Evolutionary conservation across 2,888 invertebrate species (phyloP), one percentile per base, ranked within the genome.

Genomic region (Agriopis aurantiaria): DNA sequence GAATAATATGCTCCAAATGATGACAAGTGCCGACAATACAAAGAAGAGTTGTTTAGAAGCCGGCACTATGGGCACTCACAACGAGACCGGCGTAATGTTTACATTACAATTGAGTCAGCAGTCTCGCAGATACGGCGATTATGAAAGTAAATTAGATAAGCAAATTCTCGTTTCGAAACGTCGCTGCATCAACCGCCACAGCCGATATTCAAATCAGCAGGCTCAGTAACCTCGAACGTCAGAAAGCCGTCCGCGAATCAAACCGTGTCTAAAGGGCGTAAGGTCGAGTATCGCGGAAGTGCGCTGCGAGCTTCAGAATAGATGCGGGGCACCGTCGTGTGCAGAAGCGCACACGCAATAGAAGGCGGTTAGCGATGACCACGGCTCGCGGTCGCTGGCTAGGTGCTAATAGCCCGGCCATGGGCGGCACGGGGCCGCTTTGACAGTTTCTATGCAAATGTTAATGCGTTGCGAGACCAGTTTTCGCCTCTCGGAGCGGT

Each of bases 391-490:
- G 14, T 40, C 43, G 43, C 55, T 40, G 9, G 55, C 69, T 86
- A 91, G 91, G 92, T 91, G 92, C 90, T 92, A 92, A 92, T 91
- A 85, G 88, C 78, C 75, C 68, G 81, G 69, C 83, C 84, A 85
- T 82, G 85, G 86, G 83, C 78, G 71, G 74, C 85, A 82, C 89
- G 88, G 89, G 88, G 89, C 91, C 89, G 85, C 86, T 82, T 87
- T 90, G 92, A 92, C 93, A 93, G 93, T 93, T 92, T 93, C 93
- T 94, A 94, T 93, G 94, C 93, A 93, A 94, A 94, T 94, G 89
- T 86, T 86, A 88, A 89, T 90, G 89, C 92, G 91, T 88, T 86
- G 87, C 87, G 85, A 86, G 92, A 93, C 94, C 91, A 92, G 93
- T 94, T 93, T 88, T 90, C 85, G 89, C 86, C 85, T 86, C 86